Conservation (phyloP, 2,888 invertebrate species). For the Liodrosophila aerea region DNA sequence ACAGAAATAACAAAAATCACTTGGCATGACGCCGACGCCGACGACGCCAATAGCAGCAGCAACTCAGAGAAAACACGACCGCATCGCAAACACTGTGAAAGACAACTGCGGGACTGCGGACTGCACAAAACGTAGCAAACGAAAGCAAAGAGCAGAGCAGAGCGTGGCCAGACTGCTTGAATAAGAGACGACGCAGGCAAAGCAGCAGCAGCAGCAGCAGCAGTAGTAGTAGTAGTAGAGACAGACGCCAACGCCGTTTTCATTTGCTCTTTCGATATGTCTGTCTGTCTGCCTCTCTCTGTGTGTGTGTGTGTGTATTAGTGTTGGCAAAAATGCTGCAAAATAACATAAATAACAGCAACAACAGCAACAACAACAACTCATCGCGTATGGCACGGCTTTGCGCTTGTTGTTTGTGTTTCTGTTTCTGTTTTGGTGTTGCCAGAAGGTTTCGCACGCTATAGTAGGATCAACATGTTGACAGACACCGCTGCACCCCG, state of each 20-base stretch:
- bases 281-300: background rate
- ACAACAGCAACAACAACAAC: slow-evolving; percentile 50
- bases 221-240: slow-evolving; percentile 15
- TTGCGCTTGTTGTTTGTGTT: slow-evolving; percentile 10
- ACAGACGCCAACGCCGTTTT: slow-evolving; percentile 40
- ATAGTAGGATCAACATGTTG: slow-evolving; percentile 73
- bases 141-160: slow-evolving; percentile 53
- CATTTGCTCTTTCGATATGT: slow-evolving; percentile 27
- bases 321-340: slow-evolving; percentile 40
- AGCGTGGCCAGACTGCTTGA: slow-evolving; percentile 55
- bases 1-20: slow-evolving; percentile 46
- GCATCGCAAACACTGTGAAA: slow-evolving; percentile 59
- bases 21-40: slow-evolving; percentile 56
- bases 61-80: slow-evolving; percentile 58
- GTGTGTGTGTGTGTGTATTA: slow-evolving; percentile 19
- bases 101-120: slow-evolving; percentile 52
- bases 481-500: slow-evolving; percentile 32
- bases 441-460: slow-evolving; percentile 70
- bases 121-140: slow-evolving; percentile 49
- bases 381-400: slow-evolving; percentile 27
- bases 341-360: slow-evolving; percentile 68
- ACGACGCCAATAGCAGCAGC: slow-evolving; percentile 30
- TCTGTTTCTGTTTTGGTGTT: slow-evolving; percentile 60
- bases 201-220: background rate
- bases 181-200: slow-evolving; percentile 34